These are phyloP conservation scores for Aleiodes leptofemur DNA, from an alignment of 2,888 invertebrate species.

Conservation along the genomic window DNA sequence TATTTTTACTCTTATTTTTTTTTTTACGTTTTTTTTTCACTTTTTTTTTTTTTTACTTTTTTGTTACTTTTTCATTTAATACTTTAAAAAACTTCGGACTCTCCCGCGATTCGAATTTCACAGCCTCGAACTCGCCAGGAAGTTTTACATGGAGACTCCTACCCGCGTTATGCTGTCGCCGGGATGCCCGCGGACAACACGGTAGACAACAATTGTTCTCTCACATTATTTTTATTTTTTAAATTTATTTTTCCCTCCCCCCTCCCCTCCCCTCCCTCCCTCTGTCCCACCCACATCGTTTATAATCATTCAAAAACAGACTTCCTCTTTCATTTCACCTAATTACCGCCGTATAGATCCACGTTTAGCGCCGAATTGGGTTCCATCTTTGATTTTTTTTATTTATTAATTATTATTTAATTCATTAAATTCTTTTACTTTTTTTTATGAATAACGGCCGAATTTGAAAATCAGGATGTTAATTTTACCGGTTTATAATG, in stretches of 20 bases:
- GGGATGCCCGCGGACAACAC: constrained; percentile 71
- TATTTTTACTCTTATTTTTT: constrained; percentile 1
- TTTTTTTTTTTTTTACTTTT: neutral
- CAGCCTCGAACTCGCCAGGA: constrained; percentile 68
- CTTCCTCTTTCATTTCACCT: constrained; percentile 31
- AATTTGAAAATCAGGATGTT: constrained; percentile 73
- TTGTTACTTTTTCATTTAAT: constrained; percentile 36
- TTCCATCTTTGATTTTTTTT: constrained; percentile 36
- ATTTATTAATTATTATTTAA: constrained; percentile 36
- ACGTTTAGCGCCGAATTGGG: constrained; percentile 54
- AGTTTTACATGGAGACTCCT: constrained; percentile 72
- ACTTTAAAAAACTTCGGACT: constrained; percentile 69
- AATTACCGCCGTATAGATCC: constrained; percentile 54
- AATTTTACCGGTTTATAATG: constrained; percentile 67
- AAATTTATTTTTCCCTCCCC: no score
- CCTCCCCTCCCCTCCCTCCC: neutral
- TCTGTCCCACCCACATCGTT: no score
- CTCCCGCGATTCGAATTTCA: constrained; percentile 67
- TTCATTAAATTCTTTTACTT: neutral
- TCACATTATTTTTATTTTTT: constrained; percentile 31
- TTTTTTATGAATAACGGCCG: constrained; percentile 64
- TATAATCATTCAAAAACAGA: neutral
- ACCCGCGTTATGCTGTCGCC: constrained; percentile 75
- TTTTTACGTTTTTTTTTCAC: neutral
- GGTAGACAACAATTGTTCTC: constrained; percentile 41